A percentile compares a stretch with the other conserved stretches of the same genome.
phyloP scores from a whole-genome alignment of 2,888 invertebrate genomes.

The Epiblema foenella region DNA sequence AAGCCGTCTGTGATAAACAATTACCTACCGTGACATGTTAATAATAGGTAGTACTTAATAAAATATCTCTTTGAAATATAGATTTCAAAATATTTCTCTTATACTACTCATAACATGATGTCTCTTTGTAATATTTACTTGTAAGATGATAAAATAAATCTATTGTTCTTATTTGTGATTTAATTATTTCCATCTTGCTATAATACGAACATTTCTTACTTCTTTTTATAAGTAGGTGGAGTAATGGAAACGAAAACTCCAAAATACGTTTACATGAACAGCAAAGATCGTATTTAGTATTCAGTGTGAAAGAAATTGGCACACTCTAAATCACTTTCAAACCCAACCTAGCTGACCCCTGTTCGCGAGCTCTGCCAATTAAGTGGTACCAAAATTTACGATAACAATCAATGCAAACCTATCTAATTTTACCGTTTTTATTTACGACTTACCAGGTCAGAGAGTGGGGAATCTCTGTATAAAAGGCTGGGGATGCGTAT shows the following conservation, averaged over 20 bases:
- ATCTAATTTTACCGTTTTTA: conserved; percentile 74
- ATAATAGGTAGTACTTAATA: too few species aligned
- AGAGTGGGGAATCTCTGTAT: conserved; percentile 75
- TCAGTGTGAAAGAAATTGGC: conserved; percentile 7
- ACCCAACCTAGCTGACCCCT: conserved; percentile 27
- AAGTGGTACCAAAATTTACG: conserved; percentile 59
- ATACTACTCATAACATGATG: too few species aligned
- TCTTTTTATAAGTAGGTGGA: too few species aligned
- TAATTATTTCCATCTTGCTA: background rate
- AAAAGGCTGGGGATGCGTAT: conserved; percentile 74
- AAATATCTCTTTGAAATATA: background rate
- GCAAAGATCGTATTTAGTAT: background rate
- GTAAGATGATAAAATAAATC: conserved; percentile 6
- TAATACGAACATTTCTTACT: too few species aligned
- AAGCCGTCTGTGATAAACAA: conserved; percentile 35
- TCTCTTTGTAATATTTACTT: background rate
- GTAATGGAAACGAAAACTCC: too few species aligned
- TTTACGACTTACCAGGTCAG: conserved; percentile 71
- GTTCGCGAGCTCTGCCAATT: conserved; percentile 33
- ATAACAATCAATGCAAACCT: conserved; percentile 60
- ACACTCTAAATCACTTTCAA: conserved; percentile 22
- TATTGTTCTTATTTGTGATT: background rate
- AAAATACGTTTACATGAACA: too few species aligned
- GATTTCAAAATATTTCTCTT: background rate
- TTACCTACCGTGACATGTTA: conserved; percentile 16